Evolutionary conservation across 2,888 invertebrate genomes (phyloP).

Genomic region (Achlya flavicornis): DNA sequence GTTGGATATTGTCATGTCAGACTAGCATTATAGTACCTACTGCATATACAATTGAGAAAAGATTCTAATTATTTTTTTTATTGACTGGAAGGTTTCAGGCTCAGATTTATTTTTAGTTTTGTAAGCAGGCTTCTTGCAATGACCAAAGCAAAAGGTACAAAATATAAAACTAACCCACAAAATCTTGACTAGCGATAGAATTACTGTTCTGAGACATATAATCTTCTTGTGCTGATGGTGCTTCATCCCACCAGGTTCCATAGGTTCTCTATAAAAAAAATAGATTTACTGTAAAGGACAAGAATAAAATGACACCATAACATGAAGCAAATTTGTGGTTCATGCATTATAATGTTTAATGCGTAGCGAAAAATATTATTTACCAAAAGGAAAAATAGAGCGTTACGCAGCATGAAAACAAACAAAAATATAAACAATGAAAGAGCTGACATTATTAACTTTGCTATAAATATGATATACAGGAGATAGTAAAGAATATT

Average conservation of each 20-base stretch:
- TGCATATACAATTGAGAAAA: no score
- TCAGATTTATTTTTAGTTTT: no score
- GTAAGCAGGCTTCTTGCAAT: no score
- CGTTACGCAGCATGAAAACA: neutral
- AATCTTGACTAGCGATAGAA: constrained; percentile 89
- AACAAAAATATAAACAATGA: constrained; percentile 10
- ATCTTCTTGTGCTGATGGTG: constrained; percentile 87
- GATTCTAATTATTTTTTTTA: no score
- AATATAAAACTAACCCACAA: constrained; percentile 85
- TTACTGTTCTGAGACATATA: constrained; percentile 90
- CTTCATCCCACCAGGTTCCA: constrained; percentile 92
- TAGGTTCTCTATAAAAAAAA: constrained; percentile 88
- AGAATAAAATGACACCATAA: no score
- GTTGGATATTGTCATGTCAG: no score
- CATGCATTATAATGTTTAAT: no score
- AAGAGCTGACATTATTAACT: neutral
- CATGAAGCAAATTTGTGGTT: no score
- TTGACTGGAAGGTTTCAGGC: no score
- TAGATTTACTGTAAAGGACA: neutral
- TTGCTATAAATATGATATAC: no score
- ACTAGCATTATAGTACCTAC: no score
- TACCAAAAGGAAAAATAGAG: neutral
- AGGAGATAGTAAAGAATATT: constrained; percentile 37
- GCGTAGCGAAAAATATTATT: neutral
- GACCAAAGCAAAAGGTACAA: neutral